Base-by-base conservation (phyloP, 1,140 invertebrate genomes). In the Rhopalosiphum padi region DNA sequence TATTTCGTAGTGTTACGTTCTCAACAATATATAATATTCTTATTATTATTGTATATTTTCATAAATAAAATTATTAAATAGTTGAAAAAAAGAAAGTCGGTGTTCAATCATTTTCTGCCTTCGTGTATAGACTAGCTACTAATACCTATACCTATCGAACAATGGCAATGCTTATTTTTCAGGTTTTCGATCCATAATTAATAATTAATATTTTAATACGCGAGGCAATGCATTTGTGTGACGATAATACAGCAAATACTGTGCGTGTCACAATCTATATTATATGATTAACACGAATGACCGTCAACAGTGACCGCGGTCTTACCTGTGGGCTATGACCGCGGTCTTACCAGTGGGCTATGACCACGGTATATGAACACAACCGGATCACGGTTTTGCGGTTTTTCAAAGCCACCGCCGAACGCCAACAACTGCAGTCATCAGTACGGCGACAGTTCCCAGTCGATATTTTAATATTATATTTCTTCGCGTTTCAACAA, bases 1-100 rank as follows among this genome's bases (percentile, higher is more conserved):
- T 21, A 93, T 93, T 93, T 93, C 22, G 91, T 93, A 93, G 91
- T 48, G 91, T 93, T 93, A 85, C 43, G 53, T 83, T 92, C 30
- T 25, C 35, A 82, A 51, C n/a, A 85, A 83, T 93, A 93, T 18
- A 77, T 77, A 77, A 77, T 77, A 77, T 77, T 77, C n/a, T 77
- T 77, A 77, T 77, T 77, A 68, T 93, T 93, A 93, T 93, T 93
- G 91, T 93, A 93, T 93, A 93, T 93, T 93, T 93, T 93, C 91
- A 85, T 93, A 93, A 93, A 93, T 93, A 93, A 93, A 93, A 93
- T 86, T 93, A 93, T 93, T 93, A 55, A 83, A 93, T 93, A 93
- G 91, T 93, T 93, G 48, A 85, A 93, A 93, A 91, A 83, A 82
- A 92, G n/a, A 91, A n/a, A 90, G 1, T 11, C 22, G 8, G 30